Evolutionary conservation across 2,888 invertebrate species (phyloP), one percentile per base, ranked within the genome.

Genomic region (Nipponacmea schrenckii): DNA sequence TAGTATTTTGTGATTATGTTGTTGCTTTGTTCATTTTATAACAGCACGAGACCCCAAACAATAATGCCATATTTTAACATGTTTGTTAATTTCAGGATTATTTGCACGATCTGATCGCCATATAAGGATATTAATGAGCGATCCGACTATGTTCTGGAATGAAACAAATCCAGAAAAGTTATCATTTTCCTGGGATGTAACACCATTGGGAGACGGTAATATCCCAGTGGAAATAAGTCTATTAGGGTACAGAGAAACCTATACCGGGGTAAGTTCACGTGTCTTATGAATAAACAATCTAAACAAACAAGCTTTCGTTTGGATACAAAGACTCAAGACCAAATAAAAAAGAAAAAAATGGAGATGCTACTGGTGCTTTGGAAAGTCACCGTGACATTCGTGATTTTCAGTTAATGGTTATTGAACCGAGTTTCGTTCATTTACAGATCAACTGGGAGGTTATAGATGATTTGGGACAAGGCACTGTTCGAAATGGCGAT

Each of bases 201-300:
- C 1, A 0, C 20, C 20, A 24, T 20, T 56, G 20, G 24, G 24
- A 14, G 56, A 56, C 14, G 56, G 24, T 20, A 56, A 24, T n/a
- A 78, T 77, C 3, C 65, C 39, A 12, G 81, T 85, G 0, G 79
- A 83, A 64, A 76, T 86, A 20, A 77, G 70, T 20, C 76, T 86
- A 15, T 75, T 83, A 67, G 86, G 85, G 2, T 86, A 85, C 77
- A 78, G 77, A 26, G 85, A 85, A 70, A 69, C 64, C 50, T 67
- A 70, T 12, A 77, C 71, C 17, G 69, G 72, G 56, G 56, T 56
- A 56, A 56, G 56, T 14, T 7, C 31, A 1, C 10, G 39, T 39
- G 10, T 1, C 39, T 39, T 10, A 39, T 39, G 10, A 39, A n/a
- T n/a, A n/a, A n/a, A n/a, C n/a, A n/a, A n/a, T n/a, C n/a, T n/a